Base-by-base conservation (phyloP, 2,113 vertebrate genomes). In the Notiomystis cincta region DNA sequence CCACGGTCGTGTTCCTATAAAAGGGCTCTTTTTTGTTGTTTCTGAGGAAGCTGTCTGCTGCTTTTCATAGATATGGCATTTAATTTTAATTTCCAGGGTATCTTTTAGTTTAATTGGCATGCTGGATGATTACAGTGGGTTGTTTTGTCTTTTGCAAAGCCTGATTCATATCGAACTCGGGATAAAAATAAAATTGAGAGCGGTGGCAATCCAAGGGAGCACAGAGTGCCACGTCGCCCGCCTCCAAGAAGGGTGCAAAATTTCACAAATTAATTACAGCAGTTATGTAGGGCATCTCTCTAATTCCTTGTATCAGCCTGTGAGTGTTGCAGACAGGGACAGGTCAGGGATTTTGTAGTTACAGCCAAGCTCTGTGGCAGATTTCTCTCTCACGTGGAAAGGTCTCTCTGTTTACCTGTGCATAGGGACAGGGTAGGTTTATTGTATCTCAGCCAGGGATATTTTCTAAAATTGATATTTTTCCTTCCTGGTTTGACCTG, bases 71-170 rank as follows among this genome's bases (percentile, higher is more conserved):
- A 84, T 73, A 76, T 40, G 78, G 85, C 95, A 97, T 97, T 97
- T 97, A 90, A 97, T 97, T 98, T 97, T 97, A 85, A 96, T 98
- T 97, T 97, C 94, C 91, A 97, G 61, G 76, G 53, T 97, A 96
- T 96, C 75, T 97, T 97, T 96, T 88, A 40, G 48, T 88, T 97
- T 96, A 97, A 96, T 96, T 98, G 97, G 81, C 94, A 69, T n/a
- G 83, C 87, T 94, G 77, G 78, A 72, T 88, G 94, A 88, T 97
- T 92, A 72, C 86, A 96, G 86, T 17, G 65, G 77, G 83, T 69
- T 96, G 92, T 95, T 94, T 96, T 97, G 92, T 97, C 95, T 97
- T 97, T 61, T 94, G 80, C 75, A 83, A 89, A 96, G 89, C 87
- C 95, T 96, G 86, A 95, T 95, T 97, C 65, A 77, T 91, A 94